phyloP scores from a whole-genome alignment of 2,797 vertebrate species.

The Lagorchestes hirsutus region DNA sequence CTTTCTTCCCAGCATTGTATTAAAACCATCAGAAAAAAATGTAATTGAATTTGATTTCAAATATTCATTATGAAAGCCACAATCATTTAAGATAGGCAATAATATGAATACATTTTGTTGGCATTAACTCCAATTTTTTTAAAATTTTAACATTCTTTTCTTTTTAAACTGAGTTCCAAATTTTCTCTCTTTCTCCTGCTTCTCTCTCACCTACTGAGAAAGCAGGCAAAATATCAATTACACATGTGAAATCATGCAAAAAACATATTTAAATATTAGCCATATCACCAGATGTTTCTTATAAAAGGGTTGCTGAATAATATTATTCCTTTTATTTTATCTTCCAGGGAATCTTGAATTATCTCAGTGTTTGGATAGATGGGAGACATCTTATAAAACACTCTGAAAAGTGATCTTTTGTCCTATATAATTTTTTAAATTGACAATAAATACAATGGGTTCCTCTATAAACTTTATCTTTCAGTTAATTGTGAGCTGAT shows the following conservation, averaged over 20 bases:
- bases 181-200: neutral
- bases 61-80: neutral
- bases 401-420: neutral
- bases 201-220: neutral
- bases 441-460: neutral
- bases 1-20: neutral
- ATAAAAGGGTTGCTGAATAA: neutral
- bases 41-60: neutral
- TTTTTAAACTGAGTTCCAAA: neutral
- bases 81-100: neutral
- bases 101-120: neutral
- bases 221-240: neutral
- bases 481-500: neutral
- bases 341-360: neutral
- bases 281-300: neutral
- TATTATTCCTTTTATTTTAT: neutral
- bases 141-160: neutral
- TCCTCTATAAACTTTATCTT: neutral
- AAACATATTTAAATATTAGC: neutral
- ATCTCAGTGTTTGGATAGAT: neutral
- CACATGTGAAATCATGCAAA: neutral
- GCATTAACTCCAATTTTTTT: neutral
- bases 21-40: neutral
- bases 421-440: neutral
- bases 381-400: neutral